Conservation (phyloP, 2,797 vertebrate genomes). For the Scarus forsteni region DNA sequence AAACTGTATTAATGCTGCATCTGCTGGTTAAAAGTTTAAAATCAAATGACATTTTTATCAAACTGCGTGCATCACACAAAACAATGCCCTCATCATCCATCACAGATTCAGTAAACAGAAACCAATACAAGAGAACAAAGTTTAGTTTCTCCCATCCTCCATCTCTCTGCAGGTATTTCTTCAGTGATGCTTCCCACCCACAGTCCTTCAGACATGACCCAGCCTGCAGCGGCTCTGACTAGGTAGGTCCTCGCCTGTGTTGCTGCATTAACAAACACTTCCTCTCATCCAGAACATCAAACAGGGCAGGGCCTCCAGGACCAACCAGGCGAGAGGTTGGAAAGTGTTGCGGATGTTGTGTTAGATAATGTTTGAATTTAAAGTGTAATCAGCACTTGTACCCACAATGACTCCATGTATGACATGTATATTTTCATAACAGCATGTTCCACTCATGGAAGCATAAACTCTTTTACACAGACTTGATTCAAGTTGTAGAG, state of each 20-base stretch:
- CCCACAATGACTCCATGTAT: background rate
- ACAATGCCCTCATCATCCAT: no score
- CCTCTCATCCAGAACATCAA: constrained; percentile 77
- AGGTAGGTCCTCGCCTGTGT: constrained; percentile 28
- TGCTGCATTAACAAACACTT: constrained; percentile 59
- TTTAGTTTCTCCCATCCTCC: background rate
- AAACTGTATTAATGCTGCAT: no score
- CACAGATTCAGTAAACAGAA: background rate
- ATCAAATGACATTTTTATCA: no score
- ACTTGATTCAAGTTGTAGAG: background rate
- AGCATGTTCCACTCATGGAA: background rate
- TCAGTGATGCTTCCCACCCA: constrained; percentile 43
- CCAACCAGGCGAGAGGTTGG: constrained; percentile 35
- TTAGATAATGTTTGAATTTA: constrained; percentile 24
- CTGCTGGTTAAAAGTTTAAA: no score
- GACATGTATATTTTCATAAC: constrained; percentile 21
- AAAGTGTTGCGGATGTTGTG: constrained; percentile 7
- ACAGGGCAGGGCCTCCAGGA: constrained; percentile 54
- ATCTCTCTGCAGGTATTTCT: constrained; percentile 12
- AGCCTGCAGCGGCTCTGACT: constrained; percentile 55
- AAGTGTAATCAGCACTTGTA: constrained; percentile 12
- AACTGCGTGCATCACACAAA: no score
- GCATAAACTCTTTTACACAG: constrained; percentile 8
- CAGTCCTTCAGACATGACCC: constrained; percentile 57
- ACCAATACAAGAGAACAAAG: background rate